These are phyloP conservation scores for Notospermus geniculatus DNA, from an alignment of 1,140 invertebrate genomes.

Conservation along the genomic window DNA sequence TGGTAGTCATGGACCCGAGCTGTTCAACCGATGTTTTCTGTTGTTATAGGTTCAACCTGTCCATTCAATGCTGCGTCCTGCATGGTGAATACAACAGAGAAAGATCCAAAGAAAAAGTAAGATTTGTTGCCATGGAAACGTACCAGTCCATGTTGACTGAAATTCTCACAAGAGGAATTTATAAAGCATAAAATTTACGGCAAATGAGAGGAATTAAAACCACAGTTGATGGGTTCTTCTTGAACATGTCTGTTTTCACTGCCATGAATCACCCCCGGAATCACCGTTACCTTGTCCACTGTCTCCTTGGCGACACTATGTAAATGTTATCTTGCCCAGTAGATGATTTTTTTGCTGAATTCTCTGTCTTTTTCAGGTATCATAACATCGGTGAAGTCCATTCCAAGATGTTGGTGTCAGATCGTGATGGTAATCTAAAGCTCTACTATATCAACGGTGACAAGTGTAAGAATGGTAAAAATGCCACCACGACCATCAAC, in stretches of 20 bases:
- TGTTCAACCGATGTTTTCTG: not conserved
- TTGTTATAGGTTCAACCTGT: conserved; percentile 35
- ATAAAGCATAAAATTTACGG: not conserved
- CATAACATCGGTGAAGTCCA: conserved; percentile 36
- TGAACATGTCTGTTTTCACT: not conserved
- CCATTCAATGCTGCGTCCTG: conserved; percentile 44
- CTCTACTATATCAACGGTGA: conserved; percentile 39
- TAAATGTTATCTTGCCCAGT: too few species aligned
- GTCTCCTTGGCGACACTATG: too few species aligned
- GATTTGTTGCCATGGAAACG: not conserved
- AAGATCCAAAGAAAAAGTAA: conserved; percentile 21
- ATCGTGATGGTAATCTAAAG: conserved; percentile 18
- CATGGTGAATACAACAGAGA: conserved; percentile 28
- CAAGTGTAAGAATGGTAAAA: conserved; percentile 24
- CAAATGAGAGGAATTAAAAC: not conserved
- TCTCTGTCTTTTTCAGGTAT: conserved; percentile 27
- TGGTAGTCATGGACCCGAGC: not conserved
- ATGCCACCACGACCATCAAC: conserved; percentile 29
- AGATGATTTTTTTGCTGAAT: too few species aligned
- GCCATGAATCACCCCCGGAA: too few species aligned
- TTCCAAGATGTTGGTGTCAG: conserved; percentile 21
- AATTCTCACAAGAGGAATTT: not conserved
- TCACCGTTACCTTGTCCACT: too few species aligned
- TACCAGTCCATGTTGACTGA: not conserved
- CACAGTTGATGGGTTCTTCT: not conserved